These are phyloP conservation scores for Aspidoscelis tigris DNA, from an alignment of 2,113 vertebrate genomes.

Conservation along the genomic window DNA sequence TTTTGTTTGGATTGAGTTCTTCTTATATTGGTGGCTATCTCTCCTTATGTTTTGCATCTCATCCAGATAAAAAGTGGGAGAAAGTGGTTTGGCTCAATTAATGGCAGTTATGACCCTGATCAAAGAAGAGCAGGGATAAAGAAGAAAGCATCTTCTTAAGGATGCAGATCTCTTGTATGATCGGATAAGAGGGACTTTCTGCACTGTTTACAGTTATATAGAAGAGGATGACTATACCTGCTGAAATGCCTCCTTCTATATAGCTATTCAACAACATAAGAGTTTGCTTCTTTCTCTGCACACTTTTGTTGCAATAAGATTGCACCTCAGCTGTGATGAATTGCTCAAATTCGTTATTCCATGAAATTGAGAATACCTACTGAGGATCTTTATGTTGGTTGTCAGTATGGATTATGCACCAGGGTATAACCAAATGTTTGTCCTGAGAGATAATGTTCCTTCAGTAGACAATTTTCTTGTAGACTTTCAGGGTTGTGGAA, in stretches of 20 bases:
- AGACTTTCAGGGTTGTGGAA: neutral
- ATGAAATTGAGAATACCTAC: neutral
- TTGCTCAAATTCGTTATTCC: neutral
- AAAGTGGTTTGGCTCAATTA: neutral
- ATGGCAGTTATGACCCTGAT: neutral
- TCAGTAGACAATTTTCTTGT: neutral
- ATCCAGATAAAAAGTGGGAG: neutral
- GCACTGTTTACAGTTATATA: neutral
- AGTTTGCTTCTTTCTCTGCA: neutral
- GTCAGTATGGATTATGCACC: neutral
- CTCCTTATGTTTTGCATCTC: neutral
- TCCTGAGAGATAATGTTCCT: neutral
- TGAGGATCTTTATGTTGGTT: neutral
- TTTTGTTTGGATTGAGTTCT: too few relatives aligned
- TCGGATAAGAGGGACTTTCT: neutral
- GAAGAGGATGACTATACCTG: neutral
- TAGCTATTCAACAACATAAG: neutral
- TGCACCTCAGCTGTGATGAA: neutral
- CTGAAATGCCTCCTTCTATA: neutral
- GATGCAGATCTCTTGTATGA: too few relatives aligned
- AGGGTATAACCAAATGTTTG: neutral
- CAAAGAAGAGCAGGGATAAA: neutral
- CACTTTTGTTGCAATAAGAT: neutral
- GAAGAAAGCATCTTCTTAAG: neutral
- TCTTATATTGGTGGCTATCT: too few relatives aligned